Evolutionary conservation across 1,140 invertebrate genomes (phyloP).

Genomic region (Diabrotica undecimpunctata): DNA sequence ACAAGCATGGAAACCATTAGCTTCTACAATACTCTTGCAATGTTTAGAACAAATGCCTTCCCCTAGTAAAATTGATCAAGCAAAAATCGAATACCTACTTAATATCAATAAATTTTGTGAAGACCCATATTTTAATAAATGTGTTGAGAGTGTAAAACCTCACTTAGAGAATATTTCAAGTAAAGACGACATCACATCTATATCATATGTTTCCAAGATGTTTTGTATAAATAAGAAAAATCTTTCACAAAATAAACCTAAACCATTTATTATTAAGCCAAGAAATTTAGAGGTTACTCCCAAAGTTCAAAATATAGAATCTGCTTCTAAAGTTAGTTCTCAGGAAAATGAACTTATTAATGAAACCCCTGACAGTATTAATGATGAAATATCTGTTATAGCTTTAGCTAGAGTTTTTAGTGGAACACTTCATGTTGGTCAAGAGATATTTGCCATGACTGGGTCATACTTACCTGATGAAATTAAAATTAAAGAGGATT

Average conservation of each 20-base stretch:
- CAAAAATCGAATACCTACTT: conserved; percentile 61
- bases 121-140: conserved; percentile 32
- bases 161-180: conserved; percentile 66
- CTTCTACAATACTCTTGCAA: conserved; percentile 74
- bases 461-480: conserved; percentile 56
- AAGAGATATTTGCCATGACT: conserved; percentile 81
- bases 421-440: conserved; percentile 76
- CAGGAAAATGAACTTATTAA: conserved; percentile 43
- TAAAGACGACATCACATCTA: conserved; percentile 64
- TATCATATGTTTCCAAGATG: conserved; percentile 96
- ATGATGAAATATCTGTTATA: conserved; percentile 70
- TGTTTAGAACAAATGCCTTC: conserved; percentile 77
- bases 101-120: conserved; percentile 41
- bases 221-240: conserved; percentile 71
- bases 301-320: background rate
- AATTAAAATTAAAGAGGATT: conserved; percentile 27
- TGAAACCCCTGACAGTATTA: conserved; percentile 29
- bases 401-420: conserved; percentile 94
- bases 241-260: conserved; percentile 47
- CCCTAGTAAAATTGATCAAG: conserved; percentile 71
- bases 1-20: conserved; percentile 86
- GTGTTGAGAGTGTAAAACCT: conserved; percentile 32
- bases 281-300: background rate
- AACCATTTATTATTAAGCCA: conserved; percentile 34
- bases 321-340: conserved; percentile 22